phyloP scores from a whole-genome alignment of 2,888 invertebrate genomes.

The Sipha maydis region DNA sequence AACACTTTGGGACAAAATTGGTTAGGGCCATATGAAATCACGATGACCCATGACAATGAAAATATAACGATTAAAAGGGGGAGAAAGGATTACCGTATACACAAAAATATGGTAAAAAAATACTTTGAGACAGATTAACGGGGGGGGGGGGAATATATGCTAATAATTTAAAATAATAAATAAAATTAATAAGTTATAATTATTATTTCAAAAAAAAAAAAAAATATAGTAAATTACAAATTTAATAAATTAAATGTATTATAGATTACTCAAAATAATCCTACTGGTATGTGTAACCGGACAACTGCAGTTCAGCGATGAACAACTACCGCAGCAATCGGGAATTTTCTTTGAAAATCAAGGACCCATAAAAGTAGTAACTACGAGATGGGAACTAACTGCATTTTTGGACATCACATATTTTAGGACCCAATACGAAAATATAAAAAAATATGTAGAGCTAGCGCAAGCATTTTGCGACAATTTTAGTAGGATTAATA shows the following conservation, averaged over 20 bases:
- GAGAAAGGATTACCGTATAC: neutral
- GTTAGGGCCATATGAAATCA: too few relatives aligned
- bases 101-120: neutral
- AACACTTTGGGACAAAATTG: neutral
- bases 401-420: neutral
- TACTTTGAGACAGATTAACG: neutral
- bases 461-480: neutral
- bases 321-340: neutral
- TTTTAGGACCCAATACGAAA: neutral
- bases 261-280: too few relatives aligned
- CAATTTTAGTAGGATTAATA: neutral
- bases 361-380: neutral
- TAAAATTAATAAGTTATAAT: too few relatives aligned
- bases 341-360: neutral
- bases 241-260: too few relatives aligned
- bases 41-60: neutral
- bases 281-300: neutral
- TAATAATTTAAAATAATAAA: too few relatives aligned
- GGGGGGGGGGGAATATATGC: too few relatives aligned
- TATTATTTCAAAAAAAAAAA: too few relatives aligned
- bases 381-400: neutral
- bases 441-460: neutral
- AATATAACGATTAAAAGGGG: neutral
- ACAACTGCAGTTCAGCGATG: neutral
- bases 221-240: too few relatives aligned